Evolutionary conservation across 2,797 vertebrate species (phyloP).

Genomic region (Schizopygopsis pylzovi): DNA sequence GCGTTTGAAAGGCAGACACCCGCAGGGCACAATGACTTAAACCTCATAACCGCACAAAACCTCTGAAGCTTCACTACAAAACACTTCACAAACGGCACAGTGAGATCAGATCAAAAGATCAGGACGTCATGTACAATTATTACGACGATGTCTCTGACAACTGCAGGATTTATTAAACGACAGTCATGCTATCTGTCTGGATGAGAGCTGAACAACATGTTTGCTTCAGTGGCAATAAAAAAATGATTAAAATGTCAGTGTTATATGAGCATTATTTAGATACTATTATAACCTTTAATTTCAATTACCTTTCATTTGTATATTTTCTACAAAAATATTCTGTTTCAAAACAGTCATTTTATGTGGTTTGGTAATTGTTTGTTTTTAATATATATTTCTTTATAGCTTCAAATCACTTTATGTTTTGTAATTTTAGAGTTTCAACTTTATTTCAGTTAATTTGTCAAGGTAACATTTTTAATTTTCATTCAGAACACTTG

Average conservation of each 20-base stretch:
- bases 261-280: neutral
- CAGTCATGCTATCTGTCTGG: neutral
- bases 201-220: neutral
- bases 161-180: neutral
- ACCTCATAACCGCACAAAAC: conserved; percentile 20
- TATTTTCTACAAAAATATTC: neutral
- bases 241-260: neutral
- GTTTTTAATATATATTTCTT: neutral
- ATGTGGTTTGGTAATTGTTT: neutral
- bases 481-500: neutral
- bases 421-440: neutral
- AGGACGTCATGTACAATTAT: neutral
- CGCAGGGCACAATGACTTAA: conserved; percentile 23
- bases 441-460: neutral
- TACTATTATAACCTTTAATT: neutral
- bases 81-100: conserved; percentile 15
- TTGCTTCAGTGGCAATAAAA: neutral
- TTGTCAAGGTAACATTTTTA: neutral
- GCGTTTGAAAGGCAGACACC: conserved; percentile 25
- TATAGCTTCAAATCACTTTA: neutral
- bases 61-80: conserved; percentile 19
- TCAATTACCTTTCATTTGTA: neutral
- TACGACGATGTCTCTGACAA: neutral
- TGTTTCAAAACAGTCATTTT: neutral
- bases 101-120: neutral